These are phyloP conservation scores for Drosophila dunni DNA, from an alignment of 1,140 invertebrate genomes.

Conservation along the genomic window DNA sequence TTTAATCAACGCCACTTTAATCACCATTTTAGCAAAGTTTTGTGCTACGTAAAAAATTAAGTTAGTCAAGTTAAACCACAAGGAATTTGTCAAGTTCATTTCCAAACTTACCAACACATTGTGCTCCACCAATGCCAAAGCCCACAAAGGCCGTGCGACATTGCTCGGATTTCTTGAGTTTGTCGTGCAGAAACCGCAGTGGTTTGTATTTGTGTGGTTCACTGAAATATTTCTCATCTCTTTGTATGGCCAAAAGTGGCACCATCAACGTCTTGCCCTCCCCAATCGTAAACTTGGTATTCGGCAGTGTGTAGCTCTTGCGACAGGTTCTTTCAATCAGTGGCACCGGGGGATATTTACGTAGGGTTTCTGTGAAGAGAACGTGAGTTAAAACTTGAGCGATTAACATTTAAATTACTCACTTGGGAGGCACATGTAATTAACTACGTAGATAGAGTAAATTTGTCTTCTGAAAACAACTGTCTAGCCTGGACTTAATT, in stretches of 20 bases:
- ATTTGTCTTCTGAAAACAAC: background rate
- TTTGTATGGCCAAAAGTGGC: constrained; percentile 85
- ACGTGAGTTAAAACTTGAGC: background rate
- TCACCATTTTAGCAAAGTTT: constrained; percentile 75
- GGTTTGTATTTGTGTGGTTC: constrained; percentile 86
- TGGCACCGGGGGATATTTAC: constrained; percentile 85
- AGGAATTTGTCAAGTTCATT: background rate
- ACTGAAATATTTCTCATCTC: constrained; percentile 87
- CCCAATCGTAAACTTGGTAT: constrained; percentile 70
- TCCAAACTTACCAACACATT: constrained; percentile 67
- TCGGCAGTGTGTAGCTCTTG: constrained; percentile 67
- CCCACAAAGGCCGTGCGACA: constrained; percentile 48
- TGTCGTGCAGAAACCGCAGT: constrained; percentile 85
- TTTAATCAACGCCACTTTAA: constrained; percentile 71
- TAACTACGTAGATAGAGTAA: background rate
- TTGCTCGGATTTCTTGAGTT: constrained; percentile 15
- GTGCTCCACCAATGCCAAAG: constrained; percentile 64
- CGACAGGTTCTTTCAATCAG: constrained; percentile 71
- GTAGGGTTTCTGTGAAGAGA: constrained; percentile 80
- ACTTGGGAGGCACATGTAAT: background rate
- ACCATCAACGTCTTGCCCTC: constrained; percentile 76
- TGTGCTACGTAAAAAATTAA: constrained; percentile 52
- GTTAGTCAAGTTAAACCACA: background rate
- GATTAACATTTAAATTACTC: background rate
- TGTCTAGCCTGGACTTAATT: too few species aligned